These are phyloP conservation scores for Pampusana beccarii DNA, from an alignment of 2,113 vertebrate genomes.

Conservation along the genomic window DNA sequence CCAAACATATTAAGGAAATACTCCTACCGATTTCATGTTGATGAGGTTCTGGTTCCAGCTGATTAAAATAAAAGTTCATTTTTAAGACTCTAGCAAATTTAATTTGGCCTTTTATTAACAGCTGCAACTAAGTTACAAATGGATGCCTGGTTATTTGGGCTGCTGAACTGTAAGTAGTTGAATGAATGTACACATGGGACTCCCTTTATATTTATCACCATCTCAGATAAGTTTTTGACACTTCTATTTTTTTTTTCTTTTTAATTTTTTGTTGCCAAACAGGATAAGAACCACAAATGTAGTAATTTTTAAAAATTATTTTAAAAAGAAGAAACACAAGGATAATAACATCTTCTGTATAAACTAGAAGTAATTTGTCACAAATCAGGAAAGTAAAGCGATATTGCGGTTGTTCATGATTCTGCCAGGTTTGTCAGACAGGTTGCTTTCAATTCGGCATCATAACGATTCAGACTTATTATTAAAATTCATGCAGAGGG, in stretches of 20 bases:
- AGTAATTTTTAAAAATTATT: not conserved
- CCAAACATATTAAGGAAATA: not conserved
- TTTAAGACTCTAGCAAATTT: not conserved
- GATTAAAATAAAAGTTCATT: constrained; percentile 5
- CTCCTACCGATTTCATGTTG: not conserved
- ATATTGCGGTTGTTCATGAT: not conserved
- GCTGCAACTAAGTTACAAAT: not conserved
- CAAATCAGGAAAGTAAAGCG: not conserved
- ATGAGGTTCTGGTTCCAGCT: not conserved
- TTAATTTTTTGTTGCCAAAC: not conserved
- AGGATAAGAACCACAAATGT: not conserved
- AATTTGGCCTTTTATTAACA: not conserved
- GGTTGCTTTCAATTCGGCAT: not conserved
- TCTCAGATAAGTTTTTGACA: not conserved
- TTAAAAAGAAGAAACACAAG: not conserved
- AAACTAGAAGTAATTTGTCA: not conserved
- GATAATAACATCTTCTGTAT: not conserved
- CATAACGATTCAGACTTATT: not conserved
- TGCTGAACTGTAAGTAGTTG: not conserved
- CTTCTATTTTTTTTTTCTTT: not conserved
- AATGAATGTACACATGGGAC: not conserved
- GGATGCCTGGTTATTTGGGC: not conserved
- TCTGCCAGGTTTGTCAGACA: not conserved
- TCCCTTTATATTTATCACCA: not conserved
- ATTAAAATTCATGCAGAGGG: not conserved